Base-by-base conservation (phyloP, 2,888 invertebrate species). In the Synergus japonicus region DNA sequence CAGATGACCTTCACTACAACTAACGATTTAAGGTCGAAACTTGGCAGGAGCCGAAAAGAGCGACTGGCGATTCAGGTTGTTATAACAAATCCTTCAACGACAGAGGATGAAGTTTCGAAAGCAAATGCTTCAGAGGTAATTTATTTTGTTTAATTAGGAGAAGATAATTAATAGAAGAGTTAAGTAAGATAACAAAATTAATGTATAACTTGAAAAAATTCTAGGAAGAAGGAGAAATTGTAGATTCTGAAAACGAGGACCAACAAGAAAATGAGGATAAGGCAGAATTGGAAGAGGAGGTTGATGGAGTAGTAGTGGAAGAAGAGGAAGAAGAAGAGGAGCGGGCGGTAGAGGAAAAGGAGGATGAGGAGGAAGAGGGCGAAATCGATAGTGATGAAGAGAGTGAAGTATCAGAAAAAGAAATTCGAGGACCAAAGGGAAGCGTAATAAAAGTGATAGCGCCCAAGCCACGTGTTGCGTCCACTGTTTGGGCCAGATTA, bases 401-500 rank as follows among this genome's bases (percentile, higher is more conserved):
- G 22, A 89, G 87, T 44, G 87, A 89, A 64, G 78, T 87, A 76
- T 87, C 89, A 90, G 96, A 96, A 90, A 94, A 95, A 83, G 95
- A 94, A 90, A 89, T 94, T 58, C 93, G 93, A 86, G 91, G 91
- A 12, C 90, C 90, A 43, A 89, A 89, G 83, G 91, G 92, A 44
- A 92, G 94, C 87, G 92, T 94, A 18, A 93, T 93, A 89, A 94
- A 94, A 86, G 93, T 93, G 86, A 94, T 94, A 67, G 93, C 93
- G 87, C 91, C 87, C 85, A 91, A 91, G 80, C 91, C 92, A 64
- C 92, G 90, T 77, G 91, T 91, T 76, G 90, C 92, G 18, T 93
- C 92, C 8, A 94, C 86, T 76, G 94, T 95, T 7, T 95, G 94
- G 94, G 93, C 94, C 8, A 93, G 94, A 90, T 89, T 94, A 83